These are phyloP conservation scores for Bembecia ichneumoniformis DNA, from an alignment of 2,888 invertebrate genomes.

Conservation along the genomic window DNA sequence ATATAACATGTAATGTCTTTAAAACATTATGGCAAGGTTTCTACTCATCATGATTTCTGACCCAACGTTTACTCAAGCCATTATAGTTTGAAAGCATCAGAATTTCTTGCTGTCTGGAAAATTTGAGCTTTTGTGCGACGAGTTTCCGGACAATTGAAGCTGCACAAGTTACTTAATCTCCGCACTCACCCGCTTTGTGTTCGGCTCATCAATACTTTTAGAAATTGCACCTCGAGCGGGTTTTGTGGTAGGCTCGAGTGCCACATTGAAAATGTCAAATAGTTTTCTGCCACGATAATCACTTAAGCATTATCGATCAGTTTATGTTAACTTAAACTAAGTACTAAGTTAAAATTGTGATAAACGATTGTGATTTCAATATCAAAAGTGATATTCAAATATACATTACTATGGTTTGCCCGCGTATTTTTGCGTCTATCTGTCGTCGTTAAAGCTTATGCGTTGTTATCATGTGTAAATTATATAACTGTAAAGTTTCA, in stretches of 20 bases:
- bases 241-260: background rate
- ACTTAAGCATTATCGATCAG: too few species aligned
- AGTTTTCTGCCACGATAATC: background rate
- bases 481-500: too few species aligned
- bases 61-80: slow-evolving; percentile 36
- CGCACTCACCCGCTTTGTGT: slow-evolving; percentile 42
- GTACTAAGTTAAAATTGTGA: too few species aligned
- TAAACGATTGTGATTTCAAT: too few species aligned
- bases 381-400: too few species aligned
- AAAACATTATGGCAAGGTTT: too few species aligned
- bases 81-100: slow-evolving; percentile 43
- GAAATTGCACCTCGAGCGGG: slow-evolving; percentile 36
- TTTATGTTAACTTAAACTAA: too few species aligned
- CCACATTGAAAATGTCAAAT: slow-evolving; percentile 1
- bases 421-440: too few species aligned
- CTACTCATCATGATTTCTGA: slow-evolving; percentile 28
- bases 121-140: slow-evolving; percentile 44
- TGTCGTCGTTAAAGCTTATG: too few species aligned
- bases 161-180: slow-evolving; percentile 58
- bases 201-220: slow-evolving; percentile 52
- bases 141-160: slow-evolving; percentile 43
- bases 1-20: too few species aligned
- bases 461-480: too few species aligned
- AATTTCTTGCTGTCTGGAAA: slow-evolving; percentile 54
- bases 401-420: too few species aligned